phyloP scores from a whole-genome alignment of 37 sponge, comb jelly and placozoan species.

The Beroe forskalii region DNA sequence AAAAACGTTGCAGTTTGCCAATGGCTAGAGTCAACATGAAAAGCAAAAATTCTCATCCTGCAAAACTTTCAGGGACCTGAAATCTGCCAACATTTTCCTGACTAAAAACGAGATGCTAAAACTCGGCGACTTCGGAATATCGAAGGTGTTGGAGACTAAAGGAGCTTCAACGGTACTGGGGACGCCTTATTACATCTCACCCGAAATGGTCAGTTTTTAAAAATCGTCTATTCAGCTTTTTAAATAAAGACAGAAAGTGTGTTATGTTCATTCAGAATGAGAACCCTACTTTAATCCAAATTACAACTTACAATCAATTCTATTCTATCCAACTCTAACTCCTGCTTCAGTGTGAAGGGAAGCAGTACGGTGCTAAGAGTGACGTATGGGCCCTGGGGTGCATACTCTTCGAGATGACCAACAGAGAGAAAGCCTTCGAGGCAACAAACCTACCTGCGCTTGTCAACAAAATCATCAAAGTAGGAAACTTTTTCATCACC shows the following conservation, averaged over 20 bases:
- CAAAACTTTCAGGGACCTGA: conserved; percentile 86
- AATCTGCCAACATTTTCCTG: conserved; percentile 96
- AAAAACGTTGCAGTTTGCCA: too few species aligned
- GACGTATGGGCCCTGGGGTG: conserved; percentile 83
- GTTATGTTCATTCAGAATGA: neutral
- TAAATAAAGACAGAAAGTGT: neutral
- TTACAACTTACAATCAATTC: too few species aligned
- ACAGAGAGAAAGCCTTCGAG: conserved; percentile 86
- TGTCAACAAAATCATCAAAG: conserved; percentile 91
- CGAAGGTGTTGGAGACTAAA: conserved; percentile 80
- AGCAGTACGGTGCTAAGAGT: conserved; percentile 87
- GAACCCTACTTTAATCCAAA: neutral
- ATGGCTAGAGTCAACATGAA: too few species aligned
- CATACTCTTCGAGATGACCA: conserved; percentile 78
- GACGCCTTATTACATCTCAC: conserved; percentile 97
- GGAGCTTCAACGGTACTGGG: conserved; percentile 90
- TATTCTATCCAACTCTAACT: too few species aligned
- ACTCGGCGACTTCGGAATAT: conserved; percentile 97
- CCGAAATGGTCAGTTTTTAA: conserved; percentile 78
- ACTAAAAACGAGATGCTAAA: conserved; percentile 87
- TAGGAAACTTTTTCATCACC: too few species aligned
- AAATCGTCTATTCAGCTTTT: neutral
- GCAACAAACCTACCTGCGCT: conserved; percentile 92
- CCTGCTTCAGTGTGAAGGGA: conserved; percentile 84
- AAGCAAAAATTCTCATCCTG: neutral